phyloP scores from a whole-genome alignment of 2,888 invertebrate species.

The Caenorhabditis wallacei region DNA sequence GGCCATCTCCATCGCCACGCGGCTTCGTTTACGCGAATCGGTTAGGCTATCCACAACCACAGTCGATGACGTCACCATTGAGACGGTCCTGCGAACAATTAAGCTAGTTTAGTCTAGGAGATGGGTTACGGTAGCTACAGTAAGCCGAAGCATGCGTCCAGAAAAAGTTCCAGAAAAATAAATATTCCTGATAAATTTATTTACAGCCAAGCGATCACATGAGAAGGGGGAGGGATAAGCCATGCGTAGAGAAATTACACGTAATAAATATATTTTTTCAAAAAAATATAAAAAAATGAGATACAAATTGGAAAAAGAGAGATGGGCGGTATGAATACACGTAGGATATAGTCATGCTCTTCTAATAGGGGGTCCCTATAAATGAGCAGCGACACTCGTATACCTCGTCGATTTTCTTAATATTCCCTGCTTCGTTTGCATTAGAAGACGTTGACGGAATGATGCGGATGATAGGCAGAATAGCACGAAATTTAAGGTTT shows the following conservation, averaged over 20 bases:
- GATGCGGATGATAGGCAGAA: slow-evolving; percentile 79
- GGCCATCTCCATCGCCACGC: slow-evolving; percentile 42
- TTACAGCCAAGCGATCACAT: slow-evolving; percentile 46
- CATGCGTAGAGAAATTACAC: slow-evolving; percentile 40
- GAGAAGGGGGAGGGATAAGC: slow-evolving; percentile 9
- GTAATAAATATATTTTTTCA: slow-evolving; percentile 27
- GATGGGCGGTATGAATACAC: neutral
- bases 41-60: slow-evolving; percentile 56
- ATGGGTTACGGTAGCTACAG: no score
- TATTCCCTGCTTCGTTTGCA: slow-evolving; percentile 75
- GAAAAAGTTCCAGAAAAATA: no score
- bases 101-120: neutral
- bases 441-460: slow-evolving; percentile 77
- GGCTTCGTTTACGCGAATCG: slow-evolving; percentile 49
- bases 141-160: no score
- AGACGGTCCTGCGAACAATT: slow-evolving; percentile 58
- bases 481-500: slow-evolving; percentile 80
- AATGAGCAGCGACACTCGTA: slow-evolving; percentile 65
- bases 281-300: slow-evolving; percentile 15
- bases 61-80: slow-evolving; percentile 63
- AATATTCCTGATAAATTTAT: no score
- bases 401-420: slow-evolving; percentile 72
- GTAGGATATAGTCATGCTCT: neutral
- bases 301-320: slow-evolving; percentile 27
- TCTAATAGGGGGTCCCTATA: slow-evolving; percentile 1